phyloP scores from a whole-genome alignment of 2,113 vertebrate genomes.

The Steatornis caripensis region DNA sequence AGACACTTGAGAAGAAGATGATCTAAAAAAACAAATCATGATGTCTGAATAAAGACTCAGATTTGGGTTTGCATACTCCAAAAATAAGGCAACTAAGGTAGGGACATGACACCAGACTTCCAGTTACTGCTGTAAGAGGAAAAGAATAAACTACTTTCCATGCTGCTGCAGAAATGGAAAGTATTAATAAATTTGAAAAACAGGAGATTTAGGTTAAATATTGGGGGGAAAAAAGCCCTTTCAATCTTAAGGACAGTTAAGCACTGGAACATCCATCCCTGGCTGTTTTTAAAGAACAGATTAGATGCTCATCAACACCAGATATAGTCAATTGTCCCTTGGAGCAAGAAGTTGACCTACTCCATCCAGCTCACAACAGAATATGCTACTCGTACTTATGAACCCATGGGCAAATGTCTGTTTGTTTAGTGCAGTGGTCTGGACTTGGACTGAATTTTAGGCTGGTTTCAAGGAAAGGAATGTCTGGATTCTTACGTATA shows the following conservation, averaged over 20 bases:
- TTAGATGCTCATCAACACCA: background rate
- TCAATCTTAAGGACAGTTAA: background rate
- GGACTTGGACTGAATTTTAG: background rate
- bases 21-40: background rate
- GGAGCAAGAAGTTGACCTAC: background rate
- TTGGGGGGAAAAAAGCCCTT: accelerated
- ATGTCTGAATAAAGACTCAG: background rate
- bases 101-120: background rate
- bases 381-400: background rate
- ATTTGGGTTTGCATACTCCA: background rate
- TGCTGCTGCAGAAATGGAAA: background rate
- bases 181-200: background rate
- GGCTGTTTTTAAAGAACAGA: background rate
- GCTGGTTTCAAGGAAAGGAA: background rate
- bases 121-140: background rate
- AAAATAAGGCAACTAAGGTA: background rate
- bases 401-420: background rate
- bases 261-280: background rate
- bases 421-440: background rate
- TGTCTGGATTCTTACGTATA: background rate
- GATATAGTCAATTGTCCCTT: background rate
- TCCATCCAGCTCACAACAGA: background rate
- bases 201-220: background rate
- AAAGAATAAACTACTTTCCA: background rate
- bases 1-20: background rate